Evolutionary conservation across 2,113 vertebrate genomes (phyloP).

Genomic region (Ptilonorhynchus violaceus): DNA sequence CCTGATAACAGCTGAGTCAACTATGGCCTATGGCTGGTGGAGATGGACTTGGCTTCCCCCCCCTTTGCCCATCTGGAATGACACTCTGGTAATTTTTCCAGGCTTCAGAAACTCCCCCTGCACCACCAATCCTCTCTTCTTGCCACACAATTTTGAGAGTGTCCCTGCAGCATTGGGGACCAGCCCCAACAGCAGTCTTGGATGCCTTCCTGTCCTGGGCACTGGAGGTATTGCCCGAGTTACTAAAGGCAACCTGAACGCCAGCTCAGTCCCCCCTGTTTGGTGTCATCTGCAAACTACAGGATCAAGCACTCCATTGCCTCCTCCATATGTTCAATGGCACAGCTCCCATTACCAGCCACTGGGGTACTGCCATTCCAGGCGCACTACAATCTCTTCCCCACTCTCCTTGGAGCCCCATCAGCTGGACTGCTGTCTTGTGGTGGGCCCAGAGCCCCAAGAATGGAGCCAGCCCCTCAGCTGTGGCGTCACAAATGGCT

Average conservation of each 20-base stretch:
- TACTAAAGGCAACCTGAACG: background rate
- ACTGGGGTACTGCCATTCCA: background rate
- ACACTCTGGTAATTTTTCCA: background rate
- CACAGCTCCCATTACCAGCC: fast-evolving
- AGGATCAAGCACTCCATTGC: background rate
- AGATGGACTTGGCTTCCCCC: background rate
- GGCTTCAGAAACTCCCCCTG: background rate
- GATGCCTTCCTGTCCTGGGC: background rate
- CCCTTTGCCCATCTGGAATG: background rate
- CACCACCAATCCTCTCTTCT: background rate
- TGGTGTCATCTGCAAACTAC: background rate
- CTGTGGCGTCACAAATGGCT: background rate
- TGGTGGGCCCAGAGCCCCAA: background rate
- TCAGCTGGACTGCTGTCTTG: background rate
- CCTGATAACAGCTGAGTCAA: background rate
- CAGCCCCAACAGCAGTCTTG: background rate
- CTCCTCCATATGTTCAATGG: background rate
- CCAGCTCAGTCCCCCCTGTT: background rate
- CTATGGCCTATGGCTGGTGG: background rate
- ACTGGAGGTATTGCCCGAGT: background rate
- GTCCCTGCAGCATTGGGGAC: background rate
- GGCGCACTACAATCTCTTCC: background rate
- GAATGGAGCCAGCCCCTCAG: background rate
- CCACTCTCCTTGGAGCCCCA: background rate
- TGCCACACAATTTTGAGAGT: fast-evolving